phyloP scores from a whole-genome alignment of 2,797 vertebrate genomes.

The Karalla daura region DNA sequence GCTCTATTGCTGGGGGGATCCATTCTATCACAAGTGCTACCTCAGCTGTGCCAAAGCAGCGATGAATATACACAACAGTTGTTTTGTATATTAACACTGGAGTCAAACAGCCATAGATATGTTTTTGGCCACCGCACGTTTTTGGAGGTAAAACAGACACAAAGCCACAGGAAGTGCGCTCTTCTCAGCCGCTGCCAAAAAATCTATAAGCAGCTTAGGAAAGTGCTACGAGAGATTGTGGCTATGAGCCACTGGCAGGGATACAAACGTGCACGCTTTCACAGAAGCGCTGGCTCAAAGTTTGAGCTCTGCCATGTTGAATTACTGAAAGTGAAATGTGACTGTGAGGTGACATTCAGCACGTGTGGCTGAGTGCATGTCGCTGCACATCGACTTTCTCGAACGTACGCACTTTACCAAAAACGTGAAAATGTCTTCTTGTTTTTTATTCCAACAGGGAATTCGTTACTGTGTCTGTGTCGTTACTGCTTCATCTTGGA shows the following conservation, averaged over 20 bases:
- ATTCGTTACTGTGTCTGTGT: neutral
- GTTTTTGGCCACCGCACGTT: slow-evolving; percentile 30
- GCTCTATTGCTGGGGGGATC: neutral
- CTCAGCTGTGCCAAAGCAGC: neutral
- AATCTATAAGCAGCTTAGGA: slow-evolving; percentile 49
- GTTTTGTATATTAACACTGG: slow-evolving; percentile 9
- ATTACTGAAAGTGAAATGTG: slow-evolving; percentile 6
- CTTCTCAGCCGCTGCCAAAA: slow-evolving; percentile 39
- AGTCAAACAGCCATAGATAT: slow-evolving; percentile 11
- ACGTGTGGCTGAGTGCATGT: too few relatives aligned
- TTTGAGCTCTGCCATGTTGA: slow-evolving; percentile 18
- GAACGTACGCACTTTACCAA: neutral
- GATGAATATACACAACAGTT: slow-evolving; percentile 6
- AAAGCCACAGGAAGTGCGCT: slow-evolving; percentile 26
- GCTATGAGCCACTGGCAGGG: slow-evolving; percentile 46
- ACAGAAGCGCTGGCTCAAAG: slow-evolving; percentile 27
- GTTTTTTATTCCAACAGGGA: neutral
- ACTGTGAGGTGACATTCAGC: too few relatives aligned
- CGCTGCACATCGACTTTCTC: too few relatives aligned
- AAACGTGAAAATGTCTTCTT: neutral
- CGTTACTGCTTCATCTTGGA: neutral
- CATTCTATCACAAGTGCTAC: neutral
- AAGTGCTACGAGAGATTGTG: slow-evolving; percentile 55
- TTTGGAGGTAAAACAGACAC: slow-evolving; percentile 29
- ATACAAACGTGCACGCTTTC: slow-evolving; percentile 35